Evolutionary conservation across 2,888 invertebrate species (phyloP).

Genomic region (Hoplodrina blanda): DNA sequence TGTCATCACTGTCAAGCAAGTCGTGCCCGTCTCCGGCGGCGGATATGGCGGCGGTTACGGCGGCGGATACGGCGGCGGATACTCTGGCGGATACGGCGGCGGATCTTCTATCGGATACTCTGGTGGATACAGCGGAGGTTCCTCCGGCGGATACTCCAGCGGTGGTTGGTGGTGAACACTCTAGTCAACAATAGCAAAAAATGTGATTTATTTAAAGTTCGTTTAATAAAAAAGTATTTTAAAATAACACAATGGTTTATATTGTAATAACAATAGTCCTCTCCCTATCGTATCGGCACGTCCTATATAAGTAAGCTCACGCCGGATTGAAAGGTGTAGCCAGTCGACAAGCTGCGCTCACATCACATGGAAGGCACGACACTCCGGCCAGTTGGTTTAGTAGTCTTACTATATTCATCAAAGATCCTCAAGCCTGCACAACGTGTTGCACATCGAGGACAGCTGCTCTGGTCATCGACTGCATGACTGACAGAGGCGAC

Average conservation of each 20-base stretch:
- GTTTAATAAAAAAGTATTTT: slow-evolving; percentile 28
- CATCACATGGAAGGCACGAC: not conserved
- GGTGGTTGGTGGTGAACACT: slow-evolving; percentile 62
- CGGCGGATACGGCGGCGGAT: slow-evolving; percentile 42
- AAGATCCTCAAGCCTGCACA: too few relatives aligned
- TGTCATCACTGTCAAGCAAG: slow-evolving; percentile 75
- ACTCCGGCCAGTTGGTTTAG: too few relatives aligned
- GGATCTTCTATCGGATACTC: slow-evolving; percentile 27
- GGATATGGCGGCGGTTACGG: slow-evolving; percentile 42
- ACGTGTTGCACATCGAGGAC: too few relatives aligned
- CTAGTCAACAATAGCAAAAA: slow-evolving; percentile 40
- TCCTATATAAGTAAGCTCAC: not conserved
- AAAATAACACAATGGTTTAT: slow-evolving; percentile 3
- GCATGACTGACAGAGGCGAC: too few relatives aligned
- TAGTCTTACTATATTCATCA: too few relatives aligned
- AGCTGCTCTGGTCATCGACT: too few relatives aligned
- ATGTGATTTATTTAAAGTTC: slow-evolving; percentile 38
- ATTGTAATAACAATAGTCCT: not conserved
- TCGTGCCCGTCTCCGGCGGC: slow-evolving; percentile 64
- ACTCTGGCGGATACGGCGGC: slow-evolving; percentile 38
- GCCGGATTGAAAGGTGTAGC: too few relatives aligned
- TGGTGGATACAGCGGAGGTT: slow-evolving; percentile 16
- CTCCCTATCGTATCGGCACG: not conserved
- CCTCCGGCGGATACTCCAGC: slow-evolving; percentile 25
- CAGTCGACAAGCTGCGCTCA: not conserved